A percentile compares a stretch with the other conserved stretches of the same genome.
phyloP scores from a whole-genome alignment of 2,888 invertebrate genomes.

The Drosophila stalkeri region DNA sequence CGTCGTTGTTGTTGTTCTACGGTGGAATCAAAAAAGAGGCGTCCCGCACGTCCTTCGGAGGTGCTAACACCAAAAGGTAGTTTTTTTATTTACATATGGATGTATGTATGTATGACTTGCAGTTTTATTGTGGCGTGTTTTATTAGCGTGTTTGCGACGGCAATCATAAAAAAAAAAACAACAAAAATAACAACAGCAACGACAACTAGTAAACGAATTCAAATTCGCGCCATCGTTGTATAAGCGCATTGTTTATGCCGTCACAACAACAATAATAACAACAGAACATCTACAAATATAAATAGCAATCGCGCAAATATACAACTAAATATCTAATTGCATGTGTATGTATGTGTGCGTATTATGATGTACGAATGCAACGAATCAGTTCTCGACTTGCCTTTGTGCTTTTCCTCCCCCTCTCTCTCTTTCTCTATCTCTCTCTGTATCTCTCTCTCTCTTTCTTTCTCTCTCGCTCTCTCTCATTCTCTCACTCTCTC shows the following conservation, averaged over 20 bases:
- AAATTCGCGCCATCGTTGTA: conserved; percentile 52
- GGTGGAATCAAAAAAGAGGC: conserved; percentile 22
- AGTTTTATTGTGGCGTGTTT: conserved; percentile 33
- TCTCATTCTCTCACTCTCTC: background rate
- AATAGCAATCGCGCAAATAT: conserved; percentile 52
- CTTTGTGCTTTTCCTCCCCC: conserved; percentile 5
- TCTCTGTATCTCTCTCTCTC: background rate
- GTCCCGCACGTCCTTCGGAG: conserved; percentile 54
- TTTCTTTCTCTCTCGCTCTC: conserved; percentile 5
- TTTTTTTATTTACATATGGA: conserved; percentile 50
- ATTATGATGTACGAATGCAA: conserved; percentile 49
- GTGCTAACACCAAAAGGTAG: conserved; percentile 67
- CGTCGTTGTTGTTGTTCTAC: conserved; percentile 42
- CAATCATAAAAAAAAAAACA: conserved; percentile 22
- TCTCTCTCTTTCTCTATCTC: background rate
- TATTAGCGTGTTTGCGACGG: conserved; percentile 38
- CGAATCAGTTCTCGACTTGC: conserved; percentile 39
- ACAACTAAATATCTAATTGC: conserved; percentile 26
- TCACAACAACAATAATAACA: conserved; percentile 39
- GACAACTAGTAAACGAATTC: conserved; percentile 56
- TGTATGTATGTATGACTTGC: conserved; percentile 17
- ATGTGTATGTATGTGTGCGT: conserved; percentile 10
- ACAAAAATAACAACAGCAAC: conserved; percentile 24
- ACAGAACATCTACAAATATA: conserved; percentile 33
- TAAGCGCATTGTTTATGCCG: conserved; percentile 65